These are phyloP conservation scores for Nannobrachium achirus DNA, from an alignment of 2,113 vertebrate species.

Conservation along the genomic window DNA sequence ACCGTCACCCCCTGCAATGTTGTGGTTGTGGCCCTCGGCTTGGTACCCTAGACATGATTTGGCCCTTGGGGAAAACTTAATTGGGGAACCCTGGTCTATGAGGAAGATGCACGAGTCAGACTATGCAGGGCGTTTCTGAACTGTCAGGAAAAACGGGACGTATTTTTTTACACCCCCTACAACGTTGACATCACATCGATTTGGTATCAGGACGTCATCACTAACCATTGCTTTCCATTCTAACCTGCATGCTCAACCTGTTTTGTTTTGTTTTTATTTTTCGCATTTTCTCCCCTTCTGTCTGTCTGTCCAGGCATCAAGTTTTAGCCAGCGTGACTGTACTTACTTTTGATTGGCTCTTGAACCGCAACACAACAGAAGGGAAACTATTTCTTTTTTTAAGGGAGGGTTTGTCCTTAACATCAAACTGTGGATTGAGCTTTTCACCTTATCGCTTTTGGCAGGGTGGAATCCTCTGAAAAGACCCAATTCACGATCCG, in stretches of 20 bases:
- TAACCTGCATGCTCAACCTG: slow-evolving; percentile 44
- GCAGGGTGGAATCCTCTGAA: slow-evolving; percentile 44
- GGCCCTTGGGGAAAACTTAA: too few relatives aligned
- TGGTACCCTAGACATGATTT: too few relatives aligned
- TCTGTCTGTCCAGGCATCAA: not conserved
- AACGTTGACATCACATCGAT: slow-evolving; percentile 24
- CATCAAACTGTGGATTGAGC: slow-evolving; percentile 28
- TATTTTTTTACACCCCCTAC: slow-evolving; percentile 44
- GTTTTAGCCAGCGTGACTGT: slow-evolving; percentile 29
- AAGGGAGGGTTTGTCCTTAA: slow-evolving; percentile 20
- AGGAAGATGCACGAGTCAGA: slow-evolving; percentile 23
- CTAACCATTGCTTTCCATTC: slow-evolving; percentile 6
- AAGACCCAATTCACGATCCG: too few relatives aligned
- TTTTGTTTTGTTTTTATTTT: not conserved
- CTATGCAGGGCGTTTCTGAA: slow-evolving; percentile 12
- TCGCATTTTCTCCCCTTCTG: slow-evolving; percentile 2
- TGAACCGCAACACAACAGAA: slow-evolving; percentile 42
- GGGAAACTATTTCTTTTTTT: slow-evolving; percentile 15
- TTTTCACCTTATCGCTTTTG: slow-evolving; percentile 26
- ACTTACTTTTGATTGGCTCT: slow-evolving; percentile 32
- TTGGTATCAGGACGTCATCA: slow-evolving; percentile 4
- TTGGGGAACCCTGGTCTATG: too few relatives aligned
- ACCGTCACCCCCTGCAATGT: too few relatives aligned
- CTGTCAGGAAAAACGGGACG: slow-evolving; percentile 7
- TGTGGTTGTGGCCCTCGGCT: too few relatives aligned